phyloP scores from a whole-genome alignment of 1,140 invertebrate genomes.

The Zaprionus taronus region DNA sequence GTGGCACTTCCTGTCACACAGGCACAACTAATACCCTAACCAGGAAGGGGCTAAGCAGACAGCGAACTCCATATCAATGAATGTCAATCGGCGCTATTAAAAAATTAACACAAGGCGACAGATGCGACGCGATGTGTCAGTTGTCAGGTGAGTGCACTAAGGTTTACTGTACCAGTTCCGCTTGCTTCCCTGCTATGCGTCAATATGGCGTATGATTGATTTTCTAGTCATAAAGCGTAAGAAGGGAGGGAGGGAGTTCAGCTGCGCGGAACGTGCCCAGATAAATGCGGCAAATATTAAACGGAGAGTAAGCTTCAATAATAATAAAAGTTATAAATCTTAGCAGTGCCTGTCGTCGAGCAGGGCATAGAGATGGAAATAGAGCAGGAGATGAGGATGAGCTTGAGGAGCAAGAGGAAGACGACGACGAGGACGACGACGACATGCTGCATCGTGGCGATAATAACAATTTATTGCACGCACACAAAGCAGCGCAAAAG shows the following conservation, averaged over 20 bases:
- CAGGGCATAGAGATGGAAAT: constrained; percentile 9
- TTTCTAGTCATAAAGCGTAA: constrained; percentile 70
- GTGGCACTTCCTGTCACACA: constrained; percentile 17
- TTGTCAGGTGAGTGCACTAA: constrained; percentile 48
- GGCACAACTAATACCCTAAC: constrained; percentile 22
- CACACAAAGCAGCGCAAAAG: constrained; percentile 49
- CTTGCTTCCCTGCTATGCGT: constrained; percentile 31
- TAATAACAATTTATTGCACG: constrained; percentile 84
- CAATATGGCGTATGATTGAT: constrained; percentile 81
- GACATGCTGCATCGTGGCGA: constrained; percentile 81
- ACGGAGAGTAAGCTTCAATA: constrained; percentile 79
- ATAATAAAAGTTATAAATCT: constrained; percentile 84
- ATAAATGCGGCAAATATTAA: constrained; percentile 71
- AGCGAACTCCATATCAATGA: constrained; percentile 68
- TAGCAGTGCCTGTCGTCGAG: constrained; percentile 58
- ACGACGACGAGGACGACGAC: constrained; percentile 49
- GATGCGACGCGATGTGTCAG: constrained; percentile 40
- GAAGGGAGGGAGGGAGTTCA: constrained; percentile 7
- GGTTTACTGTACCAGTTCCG: not conserved
- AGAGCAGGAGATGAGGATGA: not conserved
- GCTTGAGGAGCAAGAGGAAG: constrained; percentile 28
- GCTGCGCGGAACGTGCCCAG: constrained; percentile 54
- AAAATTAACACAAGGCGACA: constrained; percentile 72
- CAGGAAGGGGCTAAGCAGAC: constrained; percentile 50
- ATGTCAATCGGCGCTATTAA: constrained; percentile 57